These are phyloP conservation scores for Odontothrips loti DNA, from an alignment of 2,888 invertebrate species.

Conservation along the genomic window DNA sequence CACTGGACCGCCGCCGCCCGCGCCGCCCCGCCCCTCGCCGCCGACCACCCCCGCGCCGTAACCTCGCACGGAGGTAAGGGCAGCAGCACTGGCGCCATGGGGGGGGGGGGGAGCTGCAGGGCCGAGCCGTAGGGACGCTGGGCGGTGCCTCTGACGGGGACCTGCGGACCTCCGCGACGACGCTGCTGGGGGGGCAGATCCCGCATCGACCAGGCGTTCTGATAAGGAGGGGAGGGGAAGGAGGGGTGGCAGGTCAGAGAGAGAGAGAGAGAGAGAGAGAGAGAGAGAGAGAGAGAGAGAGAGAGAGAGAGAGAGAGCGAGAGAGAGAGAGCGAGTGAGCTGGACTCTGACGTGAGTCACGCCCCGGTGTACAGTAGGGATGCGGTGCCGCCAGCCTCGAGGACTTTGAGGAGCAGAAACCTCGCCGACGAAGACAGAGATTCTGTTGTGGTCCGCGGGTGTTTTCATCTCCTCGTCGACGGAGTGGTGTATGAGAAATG, in stretches of 20 bases:
- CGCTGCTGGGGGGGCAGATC: too few relatives aligned
- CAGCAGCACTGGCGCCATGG: background rate
- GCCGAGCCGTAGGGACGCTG: background rate
- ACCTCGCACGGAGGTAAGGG: background rate
- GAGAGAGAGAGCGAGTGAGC: background rate
- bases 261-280: constrained; percentile 1
- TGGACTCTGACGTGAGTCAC: too few relatives aligned
- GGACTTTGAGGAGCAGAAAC: too few relatives aligned
- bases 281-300: background rate
- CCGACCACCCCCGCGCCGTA: background rate
- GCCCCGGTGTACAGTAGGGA: too few relatives aligned
- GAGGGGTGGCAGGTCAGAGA: background rate
- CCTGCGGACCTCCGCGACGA: too few relatives aligned
- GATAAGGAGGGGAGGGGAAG: too few relatives aligned
- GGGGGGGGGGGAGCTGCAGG: background rate
- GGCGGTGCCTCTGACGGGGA: background rate
- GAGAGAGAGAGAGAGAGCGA: background rate
- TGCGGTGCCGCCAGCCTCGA: too few relatives aligned
- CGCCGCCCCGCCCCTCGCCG: background rate
- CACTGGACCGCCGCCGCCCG: background rate
- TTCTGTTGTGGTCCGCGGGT: too few relatives aligned
- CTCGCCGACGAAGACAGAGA: too few relatives aligned
- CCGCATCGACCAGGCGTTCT: too few relatives aligned
- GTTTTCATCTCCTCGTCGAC: too few relatives aligned
- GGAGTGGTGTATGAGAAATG: too few relatives aligned